Evolutionary conservation across 1,140 invertebrate species (phyloP).

Genomic region (Orchesella cincta): DNA sequence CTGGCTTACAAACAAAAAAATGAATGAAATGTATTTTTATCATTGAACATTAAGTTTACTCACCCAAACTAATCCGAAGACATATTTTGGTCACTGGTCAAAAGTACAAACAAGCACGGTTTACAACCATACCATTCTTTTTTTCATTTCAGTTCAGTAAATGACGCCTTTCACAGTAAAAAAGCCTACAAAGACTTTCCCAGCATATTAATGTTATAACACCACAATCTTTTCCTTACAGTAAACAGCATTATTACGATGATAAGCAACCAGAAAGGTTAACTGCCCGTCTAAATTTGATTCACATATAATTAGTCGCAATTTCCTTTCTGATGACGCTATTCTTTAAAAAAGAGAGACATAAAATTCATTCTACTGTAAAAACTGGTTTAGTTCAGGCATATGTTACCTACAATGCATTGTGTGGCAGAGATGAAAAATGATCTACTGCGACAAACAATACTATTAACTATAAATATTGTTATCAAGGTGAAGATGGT

Average conservation of each 20-base stretch:
- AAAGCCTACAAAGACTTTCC: no score
- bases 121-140: neutral
- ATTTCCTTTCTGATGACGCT: neutral
- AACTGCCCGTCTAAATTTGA: neutral
- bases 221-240: no score
- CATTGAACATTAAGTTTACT: no score
- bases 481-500: conserved; percentile 9
- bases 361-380: neutral
- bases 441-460: neutral
- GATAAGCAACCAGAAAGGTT: no score
- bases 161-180: no score
- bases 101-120: neutral
- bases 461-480: neutral
- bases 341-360: neutral
- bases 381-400: neutral
- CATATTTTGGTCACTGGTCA: neutral
- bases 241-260: no score
- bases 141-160: neutral
- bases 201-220: no score
- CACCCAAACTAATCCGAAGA: no score
- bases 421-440: neutral
- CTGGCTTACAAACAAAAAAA: no score
- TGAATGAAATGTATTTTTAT: no score
- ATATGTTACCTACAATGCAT: neutral
- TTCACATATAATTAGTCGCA: neutral